Base-by-base conservation (phyloP, 2,888 invertebrate species). In the Mamestra brassicae region DNA sequence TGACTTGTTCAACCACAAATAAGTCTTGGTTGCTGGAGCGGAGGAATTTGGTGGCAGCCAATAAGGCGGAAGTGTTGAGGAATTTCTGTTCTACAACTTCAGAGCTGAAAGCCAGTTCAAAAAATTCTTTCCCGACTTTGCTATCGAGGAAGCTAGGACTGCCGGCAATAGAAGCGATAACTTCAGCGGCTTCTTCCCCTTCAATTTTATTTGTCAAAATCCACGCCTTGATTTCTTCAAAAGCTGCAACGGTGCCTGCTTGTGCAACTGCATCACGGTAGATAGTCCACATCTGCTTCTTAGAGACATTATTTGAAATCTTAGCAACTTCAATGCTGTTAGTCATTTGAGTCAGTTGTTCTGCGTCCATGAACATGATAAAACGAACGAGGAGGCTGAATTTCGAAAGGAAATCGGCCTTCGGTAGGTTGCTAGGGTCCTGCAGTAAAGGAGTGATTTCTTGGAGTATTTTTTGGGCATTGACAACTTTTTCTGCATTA, bases 161-260 rank as follows among this genome's bases (percentile, higher is more conserved):
- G 68, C 93, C 93, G 5, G 97, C 94, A 50, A 97, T 89, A 60
- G 96, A 92, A 17, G 96, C 92, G 15, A 98, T 89, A 2, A 98
- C 92, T 81, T 97, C 90, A 8, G 97, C 97, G 17, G 98, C 98
- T 93, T 97, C 97, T 66, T 95, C 92, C 15, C 94, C 95, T 79
- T 93, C 81, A 50, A 98, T 91, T 89, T 97, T 97, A 63, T 94
- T 94, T 54, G 91, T 94, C 80, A 96, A 89, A 71, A 98, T 97
- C 97, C 97, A 97, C 5, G 97, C 89, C 83, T 97, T 96, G 84
- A 98, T 97, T 83, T 95, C 95, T 75, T 97, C 89, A 82, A 97
- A 96, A 60, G 98, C 97, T 7, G 98, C 97, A 63, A 97, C 96
- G 11, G 97, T 98, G 70, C 98, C 98, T 26, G 97, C 94, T 92